Conservation (phyloP, 2,113 vertebrate species). For the Ochotona princeps region DNA sequence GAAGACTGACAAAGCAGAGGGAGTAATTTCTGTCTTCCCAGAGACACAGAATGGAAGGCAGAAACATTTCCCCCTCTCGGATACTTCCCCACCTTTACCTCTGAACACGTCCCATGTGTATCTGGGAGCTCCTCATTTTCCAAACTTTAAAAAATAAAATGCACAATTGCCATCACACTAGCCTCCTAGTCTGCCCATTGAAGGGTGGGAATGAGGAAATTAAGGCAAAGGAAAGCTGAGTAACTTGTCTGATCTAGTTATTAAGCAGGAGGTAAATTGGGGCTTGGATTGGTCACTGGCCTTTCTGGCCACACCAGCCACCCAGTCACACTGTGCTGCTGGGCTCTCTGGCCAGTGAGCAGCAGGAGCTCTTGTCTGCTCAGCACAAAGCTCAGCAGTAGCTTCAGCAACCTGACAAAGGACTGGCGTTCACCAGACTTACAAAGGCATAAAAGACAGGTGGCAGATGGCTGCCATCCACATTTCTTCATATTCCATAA, state of each 20-base stretch:
- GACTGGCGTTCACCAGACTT: neutral
- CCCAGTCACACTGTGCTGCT: fast-evolving
- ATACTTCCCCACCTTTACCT: no score
- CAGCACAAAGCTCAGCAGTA: neutral
- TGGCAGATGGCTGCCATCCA: neutral
- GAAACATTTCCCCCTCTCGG: no score
- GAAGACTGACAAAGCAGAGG: no score
- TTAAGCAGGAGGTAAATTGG: neutral
- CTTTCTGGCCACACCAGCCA: neutral
- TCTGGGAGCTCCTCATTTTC: no score
- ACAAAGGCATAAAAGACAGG: neutral
- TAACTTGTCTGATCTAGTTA: neutral
- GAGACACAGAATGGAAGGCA: no score
- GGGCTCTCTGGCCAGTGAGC: fast-evolving
- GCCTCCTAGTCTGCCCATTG: neutral
- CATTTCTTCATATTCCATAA: neutral
- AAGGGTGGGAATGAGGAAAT: neutral
- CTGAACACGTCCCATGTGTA: no score
- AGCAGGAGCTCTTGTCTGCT: neutral
- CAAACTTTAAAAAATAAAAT: no score
- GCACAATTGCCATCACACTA: no score
- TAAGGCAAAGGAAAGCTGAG: neutral
- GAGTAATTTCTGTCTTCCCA: no score
- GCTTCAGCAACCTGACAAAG: neutral
- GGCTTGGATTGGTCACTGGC: neutral